Evolutionary conservation across 2,797 vertebrate genomes (phyloP).

Genomic region (Danio jaintianensis): DNA sequence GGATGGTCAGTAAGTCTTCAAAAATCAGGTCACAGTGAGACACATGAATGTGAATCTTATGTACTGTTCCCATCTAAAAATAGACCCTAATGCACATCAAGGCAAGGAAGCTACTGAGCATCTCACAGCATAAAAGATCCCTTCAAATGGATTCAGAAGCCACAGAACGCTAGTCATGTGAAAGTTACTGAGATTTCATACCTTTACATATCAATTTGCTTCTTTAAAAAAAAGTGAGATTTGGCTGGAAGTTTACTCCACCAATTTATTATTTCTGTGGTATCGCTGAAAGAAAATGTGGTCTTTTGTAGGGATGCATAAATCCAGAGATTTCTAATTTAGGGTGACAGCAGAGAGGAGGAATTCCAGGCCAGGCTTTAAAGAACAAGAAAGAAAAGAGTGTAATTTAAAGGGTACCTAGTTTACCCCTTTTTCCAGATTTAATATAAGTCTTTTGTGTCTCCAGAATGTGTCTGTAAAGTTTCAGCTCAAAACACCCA

Average conservation of each 20-base stretch:
- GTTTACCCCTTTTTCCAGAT: too few relatives aligned
- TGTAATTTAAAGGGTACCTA: too few relatives aligned
- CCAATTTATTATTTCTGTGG: slow-evolving; percentile 15
- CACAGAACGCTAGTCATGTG: slow-evolving; percentile 8
- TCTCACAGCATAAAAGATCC: slow-evolving; percentile 49
- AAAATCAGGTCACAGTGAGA: slow-evolving; percentile 62
- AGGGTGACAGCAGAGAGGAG: slow-evolving; percentile 55
- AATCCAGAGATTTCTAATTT: slow-evolving; percentile 57
- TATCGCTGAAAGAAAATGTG: slow-evolving; percentile 48
- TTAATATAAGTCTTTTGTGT: too few relatives aligned
- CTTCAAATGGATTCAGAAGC: slow-evolving; percentile 41
- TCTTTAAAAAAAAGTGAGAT: slow-evolving; percentile 8
- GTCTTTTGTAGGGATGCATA: slow-evolving; percentile 53
- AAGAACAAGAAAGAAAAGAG: slow-evolving; percentile 35
- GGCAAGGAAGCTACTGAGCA: slow-evolving; percentile 48
- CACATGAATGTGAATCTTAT: slow-evolving; percentile 60
- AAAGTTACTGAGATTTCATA: slow-evolving; percentile 1
- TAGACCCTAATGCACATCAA: slow-evolving; percentile 59
- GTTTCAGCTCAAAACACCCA: too few relatives aligned
- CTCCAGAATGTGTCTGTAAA: too few relatives aligned
- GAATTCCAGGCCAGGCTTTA: slow-evolving; percentile 53
- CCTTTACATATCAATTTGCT: slow-evolving; percentile 5
- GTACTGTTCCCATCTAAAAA: slow-evolving; percentile 60
- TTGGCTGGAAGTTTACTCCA: slow-evolving; percentile 11
- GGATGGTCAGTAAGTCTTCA: slow-evolving; percentile 45